Conservation (phyloP, 2,888 invertebrate genomes). For the Drosophila maculinotata region DNA sequence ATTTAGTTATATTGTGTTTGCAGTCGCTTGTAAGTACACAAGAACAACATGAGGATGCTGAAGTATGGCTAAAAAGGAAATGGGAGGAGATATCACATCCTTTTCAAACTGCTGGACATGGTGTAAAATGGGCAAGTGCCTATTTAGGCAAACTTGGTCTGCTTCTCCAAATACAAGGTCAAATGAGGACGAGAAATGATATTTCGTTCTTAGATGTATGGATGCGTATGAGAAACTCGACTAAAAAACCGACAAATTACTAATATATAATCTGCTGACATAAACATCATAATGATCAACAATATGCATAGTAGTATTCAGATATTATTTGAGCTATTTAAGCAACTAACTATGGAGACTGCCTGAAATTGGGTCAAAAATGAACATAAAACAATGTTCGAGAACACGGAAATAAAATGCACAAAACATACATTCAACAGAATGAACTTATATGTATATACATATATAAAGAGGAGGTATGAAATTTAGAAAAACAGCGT, state of each 20-base stretch:
- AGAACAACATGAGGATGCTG: not conserved
- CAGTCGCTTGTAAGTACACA: not conserved
- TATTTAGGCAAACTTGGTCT: not conserved
- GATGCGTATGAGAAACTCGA: too few relatives aligned
- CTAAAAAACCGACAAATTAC: not conserved
- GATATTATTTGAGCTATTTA: too few relatives aligned
- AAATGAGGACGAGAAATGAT: too few relatives aligned
- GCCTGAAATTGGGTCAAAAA: not conserved
- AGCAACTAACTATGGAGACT: too few relatives aligned
- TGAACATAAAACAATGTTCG: not conserved
- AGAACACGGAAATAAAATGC: not conserved
- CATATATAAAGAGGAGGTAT: not conserved
- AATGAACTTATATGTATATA: not conserved
- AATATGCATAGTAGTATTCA: too few relatives aligned
- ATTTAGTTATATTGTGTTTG: conserved; percentile 3
- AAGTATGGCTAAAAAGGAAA: accelerated
- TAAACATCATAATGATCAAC: too few relatives aligned
- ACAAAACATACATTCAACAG: not conserved
- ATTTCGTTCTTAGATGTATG: too few relatives aligned
- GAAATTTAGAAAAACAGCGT: conserved; percentile 1
- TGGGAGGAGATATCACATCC: not conserved
- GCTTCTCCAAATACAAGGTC: conserved; percentile 6
- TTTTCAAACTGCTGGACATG: not conserved
- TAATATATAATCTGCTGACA: not conserved
- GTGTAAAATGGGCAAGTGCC: not conserved